Evolutionary conservation across 2,888 invertebrate genomes (phyloP), one percentile per base, ranked within the genome.

Genomic region (Caenorhabditis sinica): DNA sequence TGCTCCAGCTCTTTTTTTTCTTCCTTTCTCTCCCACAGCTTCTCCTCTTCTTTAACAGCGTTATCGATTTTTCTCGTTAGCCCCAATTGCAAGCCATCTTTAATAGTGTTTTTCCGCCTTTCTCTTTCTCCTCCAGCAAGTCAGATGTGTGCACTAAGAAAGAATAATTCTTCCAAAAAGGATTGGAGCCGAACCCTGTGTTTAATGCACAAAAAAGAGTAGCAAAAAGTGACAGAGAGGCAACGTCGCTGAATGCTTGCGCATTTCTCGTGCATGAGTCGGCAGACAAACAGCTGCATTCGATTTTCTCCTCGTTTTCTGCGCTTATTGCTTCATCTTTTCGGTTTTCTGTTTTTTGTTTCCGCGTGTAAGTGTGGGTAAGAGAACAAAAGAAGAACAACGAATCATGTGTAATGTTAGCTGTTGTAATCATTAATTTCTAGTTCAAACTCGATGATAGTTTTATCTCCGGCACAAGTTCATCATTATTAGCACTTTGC

Each of bases 251-350:
- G 49, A 53, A 69, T 69, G 77, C 77, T 77, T 77, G 77, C 77
- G 77, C 69, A 30, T 69, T 77, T 77, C 60, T 23, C 77, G 77
- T 69, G 77, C 77, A 51, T 53, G 58, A 76, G 66, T 76, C 75
- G 63, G 60, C 69, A 69, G 69, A 56, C 69, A 69, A 53, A 56
- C 53, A 69, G 56, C 53, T 56, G 69, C 69, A 76, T 76, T 76
- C 75, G 75, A 76, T 76, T 76, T 69, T 76, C 53, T 76, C 61
- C 17, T 49, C 25, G 45, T 60, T 69, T 33, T 49, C 60, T 40
- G 40, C 65, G 65, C 75, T 75, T 75, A 65, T 75, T 75, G 75
- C 75, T 75, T 69, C 56, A 69, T 56, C 53, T 68, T 36, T 51
- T 53, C 36, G 36, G 53, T 56, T 56, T 49, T 36, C 30, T 68